Evolutionary conservation across 2,888 invertebrate genomes (phyloP).

Genomic region (Rhabditoides inermis): DNA sequence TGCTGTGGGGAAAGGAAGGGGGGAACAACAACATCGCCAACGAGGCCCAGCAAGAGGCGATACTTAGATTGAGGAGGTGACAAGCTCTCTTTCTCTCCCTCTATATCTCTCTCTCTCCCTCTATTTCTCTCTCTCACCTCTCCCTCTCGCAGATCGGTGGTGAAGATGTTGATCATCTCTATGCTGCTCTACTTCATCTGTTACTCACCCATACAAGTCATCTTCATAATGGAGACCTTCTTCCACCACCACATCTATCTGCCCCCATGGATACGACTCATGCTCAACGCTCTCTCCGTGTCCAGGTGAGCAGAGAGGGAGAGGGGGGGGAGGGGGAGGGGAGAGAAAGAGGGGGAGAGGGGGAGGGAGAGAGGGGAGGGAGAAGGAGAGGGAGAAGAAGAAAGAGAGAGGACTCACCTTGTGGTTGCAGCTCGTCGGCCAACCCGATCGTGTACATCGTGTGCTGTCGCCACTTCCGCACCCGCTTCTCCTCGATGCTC

Average conservation of each 20-base stretch:
- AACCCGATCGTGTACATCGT: constrained; percentile 40
- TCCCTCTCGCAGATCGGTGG: too few species aligned
- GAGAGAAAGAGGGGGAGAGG: too few species aligned
- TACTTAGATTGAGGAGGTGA: neutral
- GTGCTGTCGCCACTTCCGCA: constrained; percentile 38
- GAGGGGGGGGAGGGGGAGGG: too few species aligned
- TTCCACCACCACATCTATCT: constrained; percentile 18
- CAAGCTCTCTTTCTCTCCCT: neutral
- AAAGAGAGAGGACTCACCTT: too few species aligned
- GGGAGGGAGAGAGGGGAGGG: too few species aligned
- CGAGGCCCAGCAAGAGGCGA: constrained; percentile 26
- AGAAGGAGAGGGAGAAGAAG: too few species aligned
- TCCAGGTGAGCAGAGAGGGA: constrained; percentile 22
- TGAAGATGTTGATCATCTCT: constrained; percentile 56
- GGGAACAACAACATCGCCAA: constrained; percentile 28
- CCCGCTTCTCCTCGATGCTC: constrained; percentile 11
- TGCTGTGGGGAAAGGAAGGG: constrained; percentile 27
- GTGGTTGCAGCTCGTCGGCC: constrained; percentile 29
- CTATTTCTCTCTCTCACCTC: too few species aligned
- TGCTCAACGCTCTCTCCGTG: constrained; percentile 29
- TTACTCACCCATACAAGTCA: constrained; percentile 54
- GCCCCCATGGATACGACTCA: constrained; percentile 25
- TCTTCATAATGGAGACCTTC: constrained; percentile 27
- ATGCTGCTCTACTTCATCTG: constrained; percentile 55
- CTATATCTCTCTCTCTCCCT: too few species aligned